These are phyloP conservation scores for Porites evermanni DNA, from an alignment of 92 coral and sea anemone species.

Conservation along the genomic window DNA sequence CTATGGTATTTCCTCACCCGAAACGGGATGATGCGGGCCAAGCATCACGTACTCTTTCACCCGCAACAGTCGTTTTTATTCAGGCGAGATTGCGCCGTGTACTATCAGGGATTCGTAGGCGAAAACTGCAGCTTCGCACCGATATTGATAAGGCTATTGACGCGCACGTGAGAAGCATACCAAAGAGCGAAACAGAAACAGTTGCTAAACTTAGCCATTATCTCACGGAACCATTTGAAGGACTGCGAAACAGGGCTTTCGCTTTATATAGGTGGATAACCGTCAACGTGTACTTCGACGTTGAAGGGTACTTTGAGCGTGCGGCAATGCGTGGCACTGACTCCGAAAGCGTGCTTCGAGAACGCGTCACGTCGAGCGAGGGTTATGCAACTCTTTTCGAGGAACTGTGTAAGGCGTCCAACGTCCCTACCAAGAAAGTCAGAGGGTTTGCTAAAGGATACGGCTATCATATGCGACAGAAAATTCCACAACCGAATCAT, in stretches of 20 bases:
- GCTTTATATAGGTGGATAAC: slow-evolving; percentile 88
- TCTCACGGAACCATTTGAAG: slow-evolving; percentile 72
- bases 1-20: slow-evolving; percentile 53
- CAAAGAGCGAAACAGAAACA: slow-evolving; percentile 63
- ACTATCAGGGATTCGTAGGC: slow-evolving; percentile 64
- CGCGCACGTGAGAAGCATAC: slow-evolving; percentile 67
- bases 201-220: slow-evolving; percentile 72
- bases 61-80: slow-evolving; percentile 53
- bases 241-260: slow-evolving; percentile 72
- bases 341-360: slow-evolving; percentile 72
- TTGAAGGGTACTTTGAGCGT: slow-evolving; percentile 72
- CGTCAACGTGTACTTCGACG: slow-evolving; percentile 74
- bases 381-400: slow-evolving; percentile 79
- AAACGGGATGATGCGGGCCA: not conserved
- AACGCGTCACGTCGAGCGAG: slow-evolving; percentile 64
- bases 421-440: slow-evolving; percentile 72
- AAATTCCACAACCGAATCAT: slow-evolving; percentile 67
- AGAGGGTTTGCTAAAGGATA: slow-evolving; percentile 81
- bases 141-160: slow-evolving; percentile 71
- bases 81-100: slow-evolving; percentile 67
- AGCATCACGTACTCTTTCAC: slow-evolving; percentile 49
- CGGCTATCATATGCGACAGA: slow-evolving; percentile 75
- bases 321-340: slow-evolving; percentile 54
- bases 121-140: slow-evolving; percentile 71
- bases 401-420: slow-evolving; percentile 74